These are phyloP conservation scores for Agapetus fuscipes DNA, from an alignment of 2,888 invertebrate species.

Conservation along the genomic window DNA sequence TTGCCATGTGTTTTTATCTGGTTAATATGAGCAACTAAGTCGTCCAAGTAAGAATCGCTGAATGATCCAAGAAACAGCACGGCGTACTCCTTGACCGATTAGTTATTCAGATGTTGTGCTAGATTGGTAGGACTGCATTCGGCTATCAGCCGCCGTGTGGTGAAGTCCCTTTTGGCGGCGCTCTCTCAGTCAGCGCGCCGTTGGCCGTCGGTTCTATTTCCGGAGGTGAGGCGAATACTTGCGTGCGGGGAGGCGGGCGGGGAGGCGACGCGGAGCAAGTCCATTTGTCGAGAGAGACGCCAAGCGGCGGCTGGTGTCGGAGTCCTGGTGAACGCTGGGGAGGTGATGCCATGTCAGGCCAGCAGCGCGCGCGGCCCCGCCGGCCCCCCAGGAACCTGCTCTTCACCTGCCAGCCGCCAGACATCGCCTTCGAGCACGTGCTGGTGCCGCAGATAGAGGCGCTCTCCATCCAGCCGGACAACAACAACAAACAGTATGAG, in stretches of 20 bases:
- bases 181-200: too few species aligned
- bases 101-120: too few species aligned
- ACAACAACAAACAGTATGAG: neutral
- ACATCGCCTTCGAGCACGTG: constrained; percentile 15
- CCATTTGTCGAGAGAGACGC: too few species aligned
- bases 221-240: constrained; percentile 30
- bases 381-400: constrained; percentile 30
- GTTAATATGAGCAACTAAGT: too few species aligned
- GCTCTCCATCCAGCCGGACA: constrained; percentile 6
- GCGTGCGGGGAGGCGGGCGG: constrained; percentile 42
- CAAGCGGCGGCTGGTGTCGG: too few species aligned
- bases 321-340: neutral
- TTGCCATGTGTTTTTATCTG: too few species aligned
- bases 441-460: constrained; percentile 16
- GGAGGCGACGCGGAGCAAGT: constrained; percentile 23
- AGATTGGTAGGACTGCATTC: too few species aligned
- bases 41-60: too few species aligned
- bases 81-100: too few species aligned
- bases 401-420: constrained; percentile 18
- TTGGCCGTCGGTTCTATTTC: constrained; percentile 17
- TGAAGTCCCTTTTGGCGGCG: too few species aligned
- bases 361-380: constrained; percentile 34
- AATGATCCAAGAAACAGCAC: too few species aligned
- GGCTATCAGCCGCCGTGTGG: too few species aligned
- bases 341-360: constrained; percentile 3